phyloP scores from a whole-genome alignment of 2,113 vertebrate species.

The Epinephelus lanceolatus region DNA sequence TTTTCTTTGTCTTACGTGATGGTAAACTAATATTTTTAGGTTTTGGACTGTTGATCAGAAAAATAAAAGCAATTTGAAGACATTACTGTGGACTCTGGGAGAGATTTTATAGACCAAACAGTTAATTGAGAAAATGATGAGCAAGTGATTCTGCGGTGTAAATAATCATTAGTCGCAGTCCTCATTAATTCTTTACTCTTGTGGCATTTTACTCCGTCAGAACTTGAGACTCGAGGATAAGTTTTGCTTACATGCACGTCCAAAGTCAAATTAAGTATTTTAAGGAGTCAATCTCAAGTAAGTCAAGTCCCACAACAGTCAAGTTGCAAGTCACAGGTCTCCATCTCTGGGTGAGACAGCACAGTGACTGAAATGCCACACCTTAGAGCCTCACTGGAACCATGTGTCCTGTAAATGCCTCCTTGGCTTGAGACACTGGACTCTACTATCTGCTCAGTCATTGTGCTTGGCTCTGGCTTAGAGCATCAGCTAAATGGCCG shows the following conservation, averaged over 20 bases:
- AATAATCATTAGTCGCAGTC: not conserved
- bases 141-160: not conserved
- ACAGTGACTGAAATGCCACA: constrained; percentile 13
- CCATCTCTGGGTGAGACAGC: constrained; percentile 2
- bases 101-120: not conserved
- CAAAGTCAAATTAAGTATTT: not conserved
- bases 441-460: constrained; percentile 40
- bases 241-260: not conserved
- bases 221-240: not conserved
- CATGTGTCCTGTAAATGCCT: constrained; percentile 5
- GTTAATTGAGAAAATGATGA: not conserved
- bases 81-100: not conserved
- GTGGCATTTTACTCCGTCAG: not conserved
- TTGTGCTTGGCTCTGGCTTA: constrained; percentile 40
- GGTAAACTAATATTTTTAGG: not conserved
- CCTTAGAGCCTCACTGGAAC: not conserved
- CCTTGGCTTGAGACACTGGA: not conserved
- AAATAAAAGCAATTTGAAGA: too few relatives aligned
- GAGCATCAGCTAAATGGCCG: constrained; percentile 37
- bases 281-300: not conserved
- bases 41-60: not conserved
- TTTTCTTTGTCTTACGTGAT: not conserved
- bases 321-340: not conserved
- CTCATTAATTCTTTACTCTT: not conserved
- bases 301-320: not conserved